Evolutionary conservation across 2,113 vertebrate species (phyloP).

Genomic region (Illadopsis cleaveri): DNA sequence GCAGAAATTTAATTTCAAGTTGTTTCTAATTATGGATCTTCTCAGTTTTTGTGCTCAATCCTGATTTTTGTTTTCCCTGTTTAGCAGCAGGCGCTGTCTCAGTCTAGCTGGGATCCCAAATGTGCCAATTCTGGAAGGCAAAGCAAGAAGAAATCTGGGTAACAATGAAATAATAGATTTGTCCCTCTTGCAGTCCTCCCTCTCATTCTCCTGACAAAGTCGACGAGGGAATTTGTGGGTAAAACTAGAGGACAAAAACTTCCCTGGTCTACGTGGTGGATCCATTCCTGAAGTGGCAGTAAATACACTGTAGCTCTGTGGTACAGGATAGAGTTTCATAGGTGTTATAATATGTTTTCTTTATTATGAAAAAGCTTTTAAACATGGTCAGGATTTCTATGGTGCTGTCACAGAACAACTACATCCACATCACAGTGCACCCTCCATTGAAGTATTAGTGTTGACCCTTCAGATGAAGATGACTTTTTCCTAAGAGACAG

Average conservation of each 20-base stretch:
- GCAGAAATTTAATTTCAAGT: not conserved
- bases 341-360: not conserved
- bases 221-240: not conserved
- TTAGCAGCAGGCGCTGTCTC: not conserved
- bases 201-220: not conserved
- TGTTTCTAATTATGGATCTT: not conserved
- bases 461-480: not conserved
- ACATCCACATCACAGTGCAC: not conserved
- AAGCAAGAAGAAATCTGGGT: not conserved
- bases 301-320: not conserved
- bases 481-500: not conserved
- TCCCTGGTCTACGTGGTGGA: not conserved
- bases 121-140: not conserved
- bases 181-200: not conserved
- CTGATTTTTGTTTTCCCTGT: not conserved
- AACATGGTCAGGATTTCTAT: not conserved
- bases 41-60: not conserved
- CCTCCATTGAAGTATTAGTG: not conserved
- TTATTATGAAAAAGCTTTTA: not conserved
- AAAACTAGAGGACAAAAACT: not conserved
- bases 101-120: not conserved
- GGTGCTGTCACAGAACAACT: not conserved
- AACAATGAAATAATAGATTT: not conserved
- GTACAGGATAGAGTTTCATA: accelerated
- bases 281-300: not conserved